phyloP scores from a whole-genome alignment of 2,888 invertebrate species.

The Odontomyia ornata region DNA sequence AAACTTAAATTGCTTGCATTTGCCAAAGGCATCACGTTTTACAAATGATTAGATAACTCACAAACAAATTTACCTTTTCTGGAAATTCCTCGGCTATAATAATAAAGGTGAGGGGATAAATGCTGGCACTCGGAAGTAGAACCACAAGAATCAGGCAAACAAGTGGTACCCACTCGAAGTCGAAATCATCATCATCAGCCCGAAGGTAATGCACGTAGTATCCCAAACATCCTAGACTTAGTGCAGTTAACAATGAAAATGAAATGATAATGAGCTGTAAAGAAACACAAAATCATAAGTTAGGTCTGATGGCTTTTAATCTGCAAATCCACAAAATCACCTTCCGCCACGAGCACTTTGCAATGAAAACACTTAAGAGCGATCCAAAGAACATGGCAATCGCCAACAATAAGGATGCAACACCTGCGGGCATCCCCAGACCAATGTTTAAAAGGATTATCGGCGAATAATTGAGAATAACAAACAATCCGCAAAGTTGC shows the following conservation, averaged over 20 bases:
- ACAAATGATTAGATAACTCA: neutral
- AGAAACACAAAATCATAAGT: neutral
- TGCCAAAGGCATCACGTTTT: neutral
- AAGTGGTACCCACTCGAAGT: constrained; percentile 53
- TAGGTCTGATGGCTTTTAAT: constrained; percentile 14
- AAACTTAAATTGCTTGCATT: neutral
- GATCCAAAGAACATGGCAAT: constrained; percentile 56
- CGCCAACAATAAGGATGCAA: constrained; percentile 55
- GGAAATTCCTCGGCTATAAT: constrained; percentile 58
- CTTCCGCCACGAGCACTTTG: constrained; percentile 55
- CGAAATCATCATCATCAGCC: neutral
- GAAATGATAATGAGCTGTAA: neutral
- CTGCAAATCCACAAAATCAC: constrained; percentile 51
- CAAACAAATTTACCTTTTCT: constrained; percentile 56
- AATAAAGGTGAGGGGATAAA: constrained; percentile 57
- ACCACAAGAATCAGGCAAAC: constrained; percentile 54
- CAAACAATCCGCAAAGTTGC: constrained; percentile 58
- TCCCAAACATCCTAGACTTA: constrained; percentile 38
- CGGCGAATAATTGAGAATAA: constrained; percentile 57
- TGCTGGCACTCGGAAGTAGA: constrained; percentile 57
- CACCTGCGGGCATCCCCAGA: constrained; percentile 51
- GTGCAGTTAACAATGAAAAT: constrained; percentile 41
- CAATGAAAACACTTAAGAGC: constrained; percentile 53
- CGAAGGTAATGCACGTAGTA: neutral
- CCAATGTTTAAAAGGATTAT: constrained; percentile 53